Evolutionary conservation across 2,888 invertebrate species (phyloP), one percentile per base, ranked within the genome.

Genomic region (Biston betularia): DNA sequence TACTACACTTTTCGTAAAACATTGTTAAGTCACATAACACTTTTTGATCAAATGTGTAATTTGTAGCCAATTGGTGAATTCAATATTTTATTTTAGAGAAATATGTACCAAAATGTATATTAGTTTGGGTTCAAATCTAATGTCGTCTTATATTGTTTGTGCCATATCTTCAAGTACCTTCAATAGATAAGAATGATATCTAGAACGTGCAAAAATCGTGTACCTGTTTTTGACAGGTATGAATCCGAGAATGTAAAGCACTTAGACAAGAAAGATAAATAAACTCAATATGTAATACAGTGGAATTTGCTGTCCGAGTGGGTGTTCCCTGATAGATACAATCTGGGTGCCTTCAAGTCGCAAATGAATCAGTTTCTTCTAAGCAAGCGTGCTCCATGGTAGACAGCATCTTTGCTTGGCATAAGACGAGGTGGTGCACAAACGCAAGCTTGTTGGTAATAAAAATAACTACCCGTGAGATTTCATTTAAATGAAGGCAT

Each of bases 191-290:
- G 40, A n/a, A 42, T 45, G 10, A 14, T 45, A 64, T 58, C 63
- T 24, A 15, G 10, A 40, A 64, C 64, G 58, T 58, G 58, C 38
- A 33, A 12, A 24, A 46, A 58, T 54, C 52, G 52, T 58, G 33
- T 40, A 58, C 14, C 34, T 33, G 38, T 46, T 9, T 61, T 63
- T 63, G 63, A 58, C 53, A 64, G 63, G 33, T 58, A 48, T 8
- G 14, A 14, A 65, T 54, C 48, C 49, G 11, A 59, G 59, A 59
- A 65, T 65, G 59, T 3, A 44, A 52, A 57, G n/a, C 63, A 63
- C 63, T 63, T 38, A 61, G 10, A 35, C 34, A 44, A 60, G 49
- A 42, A 60, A 24, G 52, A 52, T 60, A 52, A 52, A 60, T 59
- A 60, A 52, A 49, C 58, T 40, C 48, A 56, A 34, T 56, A 12